Percentiles rank a stretch among this genome's conserved stretches.
Conservation (phyloP, 2,797 vertebrate genomes). For the Salarias fasciatus region DNA sequence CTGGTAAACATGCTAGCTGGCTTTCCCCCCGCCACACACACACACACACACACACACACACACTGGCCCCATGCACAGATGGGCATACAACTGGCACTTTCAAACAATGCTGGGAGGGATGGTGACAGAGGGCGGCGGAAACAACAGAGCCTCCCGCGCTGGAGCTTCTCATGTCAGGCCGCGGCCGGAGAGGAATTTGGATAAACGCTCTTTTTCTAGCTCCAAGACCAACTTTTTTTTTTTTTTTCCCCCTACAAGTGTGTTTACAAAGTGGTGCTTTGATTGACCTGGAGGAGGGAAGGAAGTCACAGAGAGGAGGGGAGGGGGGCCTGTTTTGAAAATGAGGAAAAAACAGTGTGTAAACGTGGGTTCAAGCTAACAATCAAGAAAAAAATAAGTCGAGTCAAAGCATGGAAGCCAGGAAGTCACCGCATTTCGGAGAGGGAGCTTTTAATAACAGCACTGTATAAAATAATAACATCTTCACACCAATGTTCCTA, state of each 20-base stretch:
- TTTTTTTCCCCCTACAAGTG: too few species aligned
- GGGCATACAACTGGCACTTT: conserved; percentile 49
- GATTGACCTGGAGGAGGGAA: conserved; percentile 27
- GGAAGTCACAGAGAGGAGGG: conserved; percentile 8
- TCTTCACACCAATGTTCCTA: too few species aligned
- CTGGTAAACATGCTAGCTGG: conserved; percentile 61
- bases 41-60: too few species aligned
- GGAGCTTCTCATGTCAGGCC: conserved; percentile 23
- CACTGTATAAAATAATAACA: too few species aligned
- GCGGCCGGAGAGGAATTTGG: conserved; percentile 16
- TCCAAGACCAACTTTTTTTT: background rate
- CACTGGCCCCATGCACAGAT: conserved; percentile 52
- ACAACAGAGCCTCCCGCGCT: background rate
- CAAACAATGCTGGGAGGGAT: conserved; percentile 40
- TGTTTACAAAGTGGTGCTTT: conserved; percentile 18
- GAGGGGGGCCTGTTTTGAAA: conserved; percentile 7
- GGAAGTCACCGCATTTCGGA: too few species aligned
- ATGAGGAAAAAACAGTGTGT: conserved; percentile 14
- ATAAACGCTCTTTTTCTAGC: conserved; percentile 14
- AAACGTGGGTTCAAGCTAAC: background rate
- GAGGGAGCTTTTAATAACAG: background rate
- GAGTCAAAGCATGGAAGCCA: background rate
- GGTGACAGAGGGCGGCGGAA: conserved; percentile 6
- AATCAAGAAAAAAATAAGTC: conserved; percentile 8
- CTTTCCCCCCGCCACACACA: conserved; percentile 13